Evolutionary conservation across 1,140 invertebrate genomes (phyloP), one percentile per base, ranked within the genome.

Genomic region (Agrypnia vestita): DNA sequence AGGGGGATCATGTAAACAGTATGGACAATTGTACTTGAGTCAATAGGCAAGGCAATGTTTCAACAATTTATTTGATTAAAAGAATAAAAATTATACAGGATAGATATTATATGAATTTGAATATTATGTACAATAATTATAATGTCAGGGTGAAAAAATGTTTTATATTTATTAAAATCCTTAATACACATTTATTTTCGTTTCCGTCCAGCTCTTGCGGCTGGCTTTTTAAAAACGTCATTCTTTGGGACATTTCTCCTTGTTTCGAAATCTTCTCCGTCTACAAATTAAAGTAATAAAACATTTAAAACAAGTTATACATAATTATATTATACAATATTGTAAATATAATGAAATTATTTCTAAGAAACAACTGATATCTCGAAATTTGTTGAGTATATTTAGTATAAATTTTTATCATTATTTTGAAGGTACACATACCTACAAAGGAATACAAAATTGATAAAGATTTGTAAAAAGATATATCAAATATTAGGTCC

Each of bases 181-280:
- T 35, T 35, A 35, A 35, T 35, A 35, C 25, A 35, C 15, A 47
- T 17, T 81, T 69, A 81, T 35, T 81, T 83, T 67, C 79, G 61
- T 51, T 79, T 83, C 9, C 82, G 72, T 6, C 49, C 72, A 35
- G 69, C 77, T 79, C 79, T 80, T 12, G 53, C 82, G 19, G 71
- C 53, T 19, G 82, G 82, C 67, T 83, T 83, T 78, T 83, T 83
- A 35, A 83, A 83, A 13, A 81, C 46, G 61, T 80, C 79, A 72
- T 81, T 80, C 51, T 79, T 80, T 72, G 61, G 25, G 4, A 15
- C 17, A 12, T 59, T 12, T 67, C 76, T 80, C 43, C 76, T 76
- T 13, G 35, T 12, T 13, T 61, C 25, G 56, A 79, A 72, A 15
- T 77, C 59, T 71, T 80, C 75, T 17, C 78, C 78, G 0, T 76